Percentiles rank a stretch among this genome's conserved stretches.
Conservation (phyloP, 2,797 vertebrate genomes). For the Coilia nasus region DNA sequence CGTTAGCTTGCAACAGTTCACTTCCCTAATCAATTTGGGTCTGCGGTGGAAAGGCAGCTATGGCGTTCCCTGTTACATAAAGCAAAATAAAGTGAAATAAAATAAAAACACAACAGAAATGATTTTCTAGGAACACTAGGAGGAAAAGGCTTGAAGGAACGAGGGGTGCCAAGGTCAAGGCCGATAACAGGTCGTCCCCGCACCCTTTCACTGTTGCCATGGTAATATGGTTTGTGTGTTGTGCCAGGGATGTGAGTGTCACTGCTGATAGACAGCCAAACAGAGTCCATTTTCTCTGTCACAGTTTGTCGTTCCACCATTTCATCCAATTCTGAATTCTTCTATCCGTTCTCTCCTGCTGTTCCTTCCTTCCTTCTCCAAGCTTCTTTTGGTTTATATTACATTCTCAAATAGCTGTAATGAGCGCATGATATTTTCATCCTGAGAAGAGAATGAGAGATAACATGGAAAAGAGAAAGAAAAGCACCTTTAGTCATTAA, state of each 20-base stretch:
- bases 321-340: background rate
- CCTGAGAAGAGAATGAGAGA: constrained; percentile 74
- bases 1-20: background rate
- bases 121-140: background rate
- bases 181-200: background rate
- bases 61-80: background rate
- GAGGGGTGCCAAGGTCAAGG: constrained; percentile 5
- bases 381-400: constrained; percentile 76
- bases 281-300: constrained; percentile 4
- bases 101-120: background rate
- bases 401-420: constrained; percentile 98
- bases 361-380: constrained; percentile 27
- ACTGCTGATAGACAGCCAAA: background rate
- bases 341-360: constrained; percentile 22
- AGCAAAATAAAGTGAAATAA: background rate
- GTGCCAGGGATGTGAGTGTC: constrained; percentile 26
- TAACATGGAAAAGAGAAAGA: background rate
- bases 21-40: background rate
- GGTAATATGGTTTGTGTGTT: constrained; percentile 46
- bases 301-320: background rate
- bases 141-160: background rate
- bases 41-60: background rate
- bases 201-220: constrained; percentile 25
- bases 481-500: constrained; percentile 36
- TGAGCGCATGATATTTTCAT: constrained; percentile 98